Base-by-base conservation (phyloP, 2,113 vertebrate genomes). In the Emydura subglobosa region DNA sequence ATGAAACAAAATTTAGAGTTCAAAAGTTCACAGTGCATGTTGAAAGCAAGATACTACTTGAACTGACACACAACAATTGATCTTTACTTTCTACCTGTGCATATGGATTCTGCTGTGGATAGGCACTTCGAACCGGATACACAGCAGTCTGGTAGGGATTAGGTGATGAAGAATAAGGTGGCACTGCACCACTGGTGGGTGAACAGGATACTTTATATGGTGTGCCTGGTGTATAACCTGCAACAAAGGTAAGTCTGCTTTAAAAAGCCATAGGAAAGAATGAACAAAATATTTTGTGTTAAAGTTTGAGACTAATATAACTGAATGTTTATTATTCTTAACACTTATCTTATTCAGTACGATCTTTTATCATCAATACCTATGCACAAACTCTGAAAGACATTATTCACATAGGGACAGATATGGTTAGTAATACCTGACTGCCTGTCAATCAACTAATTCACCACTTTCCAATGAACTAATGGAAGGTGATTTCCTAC, bases 181-280 rank as follows among this genome's bases (percentile, higher is more conserved):
- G 99, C 90, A 99, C 99, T 19, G 99, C 98, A 83, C 99, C 99
- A 19, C 99, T 99, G 92, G 98, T 99, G 84, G 99, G 99, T 82
- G 99, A 99, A 97, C 99, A 99, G 95, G 99, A 99, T 96, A 99
- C 99, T 99, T 99, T 99, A 97, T 99, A 99, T 1, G 99, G 99
- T 90, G 99, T 99, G 89, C 99, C 99, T 29, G 99, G 99, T 57
- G 99, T 99, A 22, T 99, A 99, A 97, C 99, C 99, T 99, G 96
- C 4, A 98, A 98, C 61, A 96, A 91, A 97, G 89, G 34, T 14
- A 95, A 57, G 80, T 1, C 85, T 90, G 89, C 80, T 82, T 65
- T 81, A 47, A n/a, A 87, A 78, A 34, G 44, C 42, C 42, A 47
- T 17, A 25, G 4, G 47, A 27, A 10, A 83, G 83, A 50, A 78